Conservation (phyloP, 1,140 invertebrate genomes). For the Heliothis virescens region DNA sequence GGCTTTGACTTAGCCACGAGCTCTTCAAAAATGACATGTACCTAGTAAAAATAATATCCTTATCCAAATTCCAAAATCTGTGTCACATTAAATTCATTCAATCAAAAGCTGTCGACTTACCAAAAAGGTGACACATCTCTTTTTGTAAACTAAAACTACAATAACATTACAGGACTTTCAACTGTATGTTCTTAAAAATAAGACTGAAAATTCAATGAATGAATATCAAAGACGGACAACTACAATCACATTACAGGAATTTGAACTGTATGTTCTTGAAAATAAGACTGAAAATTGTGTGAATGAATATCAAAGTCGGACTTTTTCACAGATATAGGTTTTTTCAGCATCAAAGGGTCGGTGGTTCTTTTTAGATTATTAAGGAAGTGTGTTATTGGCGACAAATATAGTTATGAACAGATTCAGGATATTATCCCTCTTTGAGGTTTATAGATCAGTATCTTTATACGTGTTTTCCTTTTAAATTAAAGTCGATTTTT, state of each 20-base stretch:
- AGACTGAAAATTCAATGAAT: background rate
- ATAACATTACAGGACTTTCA: background rate
- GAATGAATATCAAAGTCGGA: conserved; percentile 9
- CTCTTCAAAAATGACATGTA: too few species aligned
- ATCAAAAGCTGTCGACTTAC: conserved; percentile 13
- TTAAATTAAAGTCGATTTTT: background rate
- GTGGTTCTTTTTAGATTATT: background rate
- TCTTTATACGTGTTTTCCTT: conserved; percentile 5
- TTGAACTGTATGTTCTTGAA: background rate
- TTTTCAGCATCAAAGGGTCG: conserved; percentile 14
- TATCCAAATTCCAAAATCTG: conserved; percentile 16
- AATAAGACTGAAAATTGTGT: background rate
- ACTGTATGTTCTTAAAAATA: background rate
- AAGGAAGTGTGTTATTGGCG: conserved; percentile 25
- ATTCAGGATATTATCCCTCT: conserved; percentile 7
- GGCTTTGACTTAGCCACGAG: too few species aligned
- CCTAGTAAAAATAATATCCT: too few species aligned
- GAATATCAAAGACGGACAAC: background rate
- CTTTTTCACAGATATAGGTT: conserved; percentile 12
- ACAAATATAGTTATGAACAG: conserved; percentile 35
- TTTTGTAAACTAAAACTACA: background rate
- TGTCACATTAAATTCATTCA: background rate
- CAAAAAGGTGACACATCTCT: background rate
- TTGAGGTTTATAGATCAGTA: conserved; percentile 16
- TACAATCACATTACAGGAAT: background rate